These are phyloP conservation scores for Lethenteron reissneri DNA, from an alignment of 2,113 vertebrate genomes.

Conservation along the genomic window DNA sequence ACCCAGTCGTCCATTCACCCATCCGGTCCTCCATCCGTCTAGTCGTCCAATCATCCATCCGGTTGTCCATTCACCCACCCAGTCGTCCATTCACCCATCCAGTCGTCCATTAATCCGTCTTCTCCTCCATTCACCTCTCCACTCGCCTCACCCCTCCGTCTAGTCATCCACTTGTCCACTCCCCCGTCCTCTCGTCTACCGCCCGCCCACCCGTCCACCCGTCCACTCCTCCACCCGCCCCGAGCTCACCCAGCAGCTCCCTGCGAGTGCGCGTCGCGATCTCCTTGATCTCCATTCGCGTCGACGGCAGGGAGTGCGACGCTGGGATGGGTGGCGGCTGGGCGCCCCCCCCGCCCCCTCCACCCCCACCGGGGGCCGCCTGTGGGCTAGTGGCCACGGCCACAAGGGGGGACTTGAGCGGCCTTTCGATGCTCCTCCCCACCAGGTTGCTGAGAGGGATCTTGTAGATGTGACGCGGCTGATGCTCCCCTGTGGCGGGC, in stretches of 20 bases:
- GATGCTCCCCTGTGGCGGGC: constrained; percentile 32
- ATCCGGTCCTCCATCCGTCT: too few species aligned
- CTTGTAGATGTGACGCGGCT: constrained; percentile 64
- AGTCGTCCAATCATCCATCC: too few species aligned
- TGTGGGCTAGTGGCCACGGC: constrained; percentile 40
- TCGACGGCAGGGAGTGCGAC: constrained; percentile 54
- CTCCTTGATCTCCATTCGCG: constrained; percentile 97
- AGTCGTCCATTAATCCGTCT: too few species aligned
- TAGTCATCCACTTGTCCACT: too few species aligned
- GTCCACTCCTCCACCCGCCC: too few species aligned
- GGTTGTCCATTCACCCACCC: too few species aligned
- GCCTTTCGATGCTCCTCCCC: constrained; percentile 79
- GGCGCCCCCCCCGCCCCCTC: constrained; percentile 11
- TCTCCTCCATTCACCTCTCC: too few species aligned
- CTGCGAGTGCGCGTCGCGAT: constrained; percentile 86
- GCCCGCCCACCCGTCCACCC: too few species aligned
- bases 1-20: too few species aligned
- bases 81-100: too few species aligned
- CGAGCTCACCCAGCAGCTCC: constrained; percentile 59
- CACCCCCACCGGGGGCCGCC: constrained; percentile 14
- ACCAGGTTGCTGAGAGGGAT: constrained; percentile 90
- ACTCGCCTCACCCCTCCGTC: too few species aligned
- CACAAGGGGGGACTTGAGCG: constrained; percentile 72
- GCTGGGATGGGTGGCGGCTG: constrained; percentile 19
- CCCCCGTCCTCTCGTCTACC: too few species aligned